A percentile compares a stretch with the other conserved stretches of the same genome.
phyloP scores from a whole-genome alignment of 64 coral and sea anemone species.

The Cladopsammia gracilis region DNA sequence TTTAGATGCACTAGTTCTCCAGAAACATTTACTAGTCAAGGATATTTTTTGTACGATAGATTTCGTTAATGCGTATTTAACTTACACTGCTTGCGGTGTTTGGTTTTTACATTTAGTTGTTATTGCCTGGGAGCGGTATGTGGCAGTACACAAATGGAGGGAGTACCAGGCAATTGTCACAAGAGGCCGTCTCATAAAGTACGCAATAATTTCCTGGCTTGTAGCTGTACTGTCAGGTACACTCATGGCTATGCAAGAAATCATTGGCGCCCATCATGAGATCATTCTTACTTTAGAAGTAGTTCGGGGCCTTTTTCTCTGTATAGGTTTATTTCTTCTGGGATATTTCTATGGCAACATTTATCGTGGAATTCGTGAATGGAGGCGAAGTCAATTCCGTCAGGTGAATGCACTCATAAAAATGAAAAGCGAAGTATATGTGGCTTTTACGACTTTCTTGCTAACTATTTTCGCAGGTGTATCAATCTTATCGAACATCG shows the following conservation, averaged over 20 bases:
- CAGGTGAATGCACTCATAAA: no score
- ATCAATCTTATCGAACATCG: no score
- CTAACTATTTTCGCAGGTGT: no score
- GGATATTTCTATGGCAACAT: neutral
- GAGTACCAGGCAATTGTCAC: neutral
- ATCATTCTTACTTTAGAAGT: no score
- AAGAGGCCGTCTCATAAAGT: neutral
- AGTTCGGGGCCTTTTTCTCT: neutral
- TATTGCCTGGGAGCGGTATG: conserved; percentile 3
- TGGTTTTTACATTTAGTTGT: neutral
- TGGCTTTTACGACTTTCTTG: no score
- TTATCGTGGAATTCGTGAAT: neutral
- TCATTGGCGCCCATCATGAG: neutral
- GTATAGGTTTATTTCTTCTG: neutral
- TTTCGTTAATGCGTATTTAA: neutral
- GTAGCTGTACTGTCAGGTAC: neutral
- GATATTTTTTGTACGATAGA: neutral
- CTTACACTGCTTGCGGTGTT: neutral
- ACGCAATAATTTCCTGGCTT: neutral
- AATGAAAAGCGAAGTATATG: no score
- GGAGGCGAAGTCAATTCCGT: no score
- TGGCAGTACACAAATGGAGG: neutral
- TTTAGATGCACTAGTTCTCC: neutral
- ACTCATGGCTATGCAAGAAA: neutral
- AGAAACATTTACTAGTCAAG: neutral